phyloP scores from a whole-genome alignment of 2,113 vertebrate genomes.

The Clarias magur region DNA sequence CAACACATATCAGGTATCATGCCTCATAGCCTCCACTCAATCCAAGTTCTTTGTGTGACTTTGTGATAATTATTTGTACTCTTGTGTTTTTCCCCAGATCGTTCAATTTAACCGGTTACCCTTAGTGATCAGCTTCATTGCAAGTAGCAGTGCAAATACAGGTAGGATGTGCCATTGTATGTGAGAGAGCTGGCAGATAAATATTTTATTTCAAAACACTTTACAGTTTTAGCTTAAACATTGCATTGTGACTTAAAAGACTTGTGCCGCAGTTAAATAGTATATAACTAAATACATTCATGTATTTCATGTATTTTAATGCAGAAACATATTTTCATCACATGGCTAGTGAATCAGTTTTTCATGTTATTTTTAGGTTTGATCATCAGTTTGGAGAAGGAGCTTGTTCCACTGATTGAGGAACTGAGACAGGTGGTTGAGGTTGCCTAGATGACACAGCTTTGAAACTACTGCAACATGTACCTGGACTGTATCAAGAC shows the following conservation, averaged over 20 bases:
- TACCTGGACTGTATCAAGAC: conserved; percentile 15
- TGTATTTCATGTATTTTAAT: background rate
- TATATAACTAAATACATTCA: background rate
- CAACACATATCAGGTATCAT: conserved; percentile 89
- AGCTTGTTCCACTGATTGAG: conserved; percentile 88
- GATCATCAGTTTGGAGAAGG: conserved; percentile 95
- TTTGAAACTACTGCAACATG: background rate
- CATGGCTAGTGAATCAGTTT: background rate
- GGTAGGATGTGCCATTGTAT: conserved; percentile 68
- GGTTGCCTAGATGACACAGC: conserved; percentile 75
- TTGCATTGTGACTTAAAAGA: background rate
- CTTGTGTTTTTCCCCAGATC: conserved; percentile 69
- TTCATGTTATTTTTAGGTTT: conserved; percentile 74
- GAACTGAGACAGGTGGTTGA: conserved; percentile 94
- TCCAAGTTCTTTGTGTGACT: background rate
- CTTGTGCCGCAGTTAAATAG: background rate
- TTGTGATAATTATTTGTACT: background rate
- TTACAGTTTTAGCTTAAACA: background rate
- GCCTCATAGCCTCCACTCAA: background rate
- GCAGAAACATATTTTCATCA: background rate
- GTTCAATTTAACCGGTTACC: conserved; percentile 96
- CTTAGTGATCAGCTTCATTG: conserved; percentile 96
- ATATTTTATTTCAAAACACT: conserved; percentile 12
- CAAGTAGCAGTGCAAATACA: conserved; percentile 92
- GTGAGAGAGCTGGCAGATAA: background rate